Base-by-base conservation (phyloP, 2,888 invertebrate genomes). In the Chaetogeoica ovagalla region DNA sequence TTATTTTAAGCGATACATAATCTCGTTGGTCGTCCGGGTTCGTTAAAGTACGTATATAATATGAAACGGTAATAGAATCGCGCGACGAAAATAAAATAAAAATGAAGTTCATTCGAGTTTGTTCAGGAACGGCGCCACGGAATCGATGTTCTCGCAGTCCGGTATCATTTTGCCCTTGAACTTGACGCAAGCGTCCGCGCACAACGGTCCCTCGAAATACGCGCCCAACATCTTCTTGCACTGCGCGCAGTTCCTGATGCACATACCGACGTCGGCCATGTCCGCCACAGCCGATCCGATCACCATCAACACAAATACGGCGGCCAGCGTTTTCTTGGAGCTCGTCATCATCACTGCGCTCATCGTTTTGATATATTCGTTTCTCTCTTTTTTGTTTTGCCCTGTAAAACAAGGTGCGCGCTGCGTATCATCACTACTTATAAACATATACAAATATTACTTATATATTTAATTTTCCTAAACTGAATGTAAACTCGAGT, bases 171-270 rank as follows among this genome's bases (percentile, higher is more conserved):
- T 93, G 82, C 94, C 94, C 85, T 92, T 92, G 86, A 91, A 92
- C 85, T 93, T 92, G 83, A 95, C 89, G 86, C 95, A 95, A 83
- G 92, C 91, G 84, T 94, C 93, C 0, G 94, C 95, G 86, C 95
- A 95, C 0, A 92, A 89, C 71, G 93, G 92, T 0, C 94, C 95
- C 85, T 95, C 93, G 87, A 95, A 95, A 88, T 93, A 94, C 0
- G 90, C 90, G 0, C 94, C 95, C 83, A 93, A 92, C 92, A 94
- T 94, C 86, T 93, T 93, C 87, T 94, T 94, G 87, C 95, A 95
- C 85, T 94, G 94, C 0, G 94, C 94, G 86, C 95, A 95, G 87
- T 95, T 95, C 84, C 94, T 90, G 82, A 94, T 91, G 87, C 94
- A 94, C 74, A 92, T 89, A 83, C 92, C 92, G 23, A 85, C 82